A percentile compares a stretch with the other conserved stretches of the same genome.
phyloP scores from a whole-genome alignment of 2,888 invertebrate genomes.

The Caenorhabditis parvicauda region DNA sequence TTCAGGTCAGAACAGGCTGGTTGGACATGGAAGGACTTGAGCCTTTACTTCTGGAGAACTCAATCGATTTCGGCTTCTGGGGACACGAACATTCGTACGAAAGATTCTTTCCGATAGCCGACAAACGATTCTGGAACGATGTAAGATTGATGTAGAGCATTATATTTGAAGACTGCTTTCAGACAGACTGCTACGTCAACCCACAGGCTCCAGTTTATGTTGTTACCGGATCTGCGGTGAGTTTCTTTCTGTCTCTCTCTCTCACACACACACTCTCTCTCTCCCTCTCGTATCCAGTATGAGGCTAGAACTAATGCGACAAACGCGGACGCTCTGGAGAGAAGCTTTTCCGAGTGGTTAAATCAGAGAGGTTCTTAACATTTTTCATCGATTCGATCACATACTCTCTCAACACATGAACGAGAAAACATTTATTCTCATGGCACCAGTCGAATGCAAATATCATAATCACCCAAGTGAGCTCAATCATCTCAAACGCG shows the following conservation, averaged over 20 bases:
- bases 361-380: too few relatives aligned
- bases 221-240: constrained; percentile 77
- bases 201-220: constrained; percentile 85
- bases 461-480: too few relatives aligned
- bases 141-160: constrained; percentile 14
- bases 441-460: too few relatives aligned
- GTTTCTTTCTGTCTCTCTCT: constrained; percentile 38
- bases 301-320: too few relatives aligned
- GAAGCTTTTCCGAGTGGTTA: too few relatives aligned
- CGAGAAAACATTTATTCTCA: too few relatives aligned
- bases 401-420: too few relatives aligned
- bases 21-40: constrained; percentile 71
- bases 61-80: constrained; percentile 89
- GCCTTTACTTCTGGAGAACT: constrained; percentile 78
- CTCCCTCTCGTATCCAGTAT: too few relatives aligned
- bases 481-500: too few relatives aligned
- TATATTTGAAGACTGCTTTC: constrained; percentile 55
- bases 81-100: constrained; percentile 98
- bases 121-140: constrained; percentile 64
- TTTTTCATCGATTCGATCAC: too few relatives aligned
- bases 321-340: too few relatives aligned
- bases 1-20: constrained; percentile 59
- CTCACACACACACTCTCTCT: too few relatives aligned
- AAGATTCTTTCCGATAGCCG: constrained; percentile 87
- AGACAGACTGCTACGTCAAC: constrained; percentile 73